Percentiles rank a stretch among this genome's conserved stretches.
These are phyloP conservation scores for Aptenodytes forsteri DNA, from an alignment of 2,113 vertebrate genomes.

Conservation along the genomic window DNA sequence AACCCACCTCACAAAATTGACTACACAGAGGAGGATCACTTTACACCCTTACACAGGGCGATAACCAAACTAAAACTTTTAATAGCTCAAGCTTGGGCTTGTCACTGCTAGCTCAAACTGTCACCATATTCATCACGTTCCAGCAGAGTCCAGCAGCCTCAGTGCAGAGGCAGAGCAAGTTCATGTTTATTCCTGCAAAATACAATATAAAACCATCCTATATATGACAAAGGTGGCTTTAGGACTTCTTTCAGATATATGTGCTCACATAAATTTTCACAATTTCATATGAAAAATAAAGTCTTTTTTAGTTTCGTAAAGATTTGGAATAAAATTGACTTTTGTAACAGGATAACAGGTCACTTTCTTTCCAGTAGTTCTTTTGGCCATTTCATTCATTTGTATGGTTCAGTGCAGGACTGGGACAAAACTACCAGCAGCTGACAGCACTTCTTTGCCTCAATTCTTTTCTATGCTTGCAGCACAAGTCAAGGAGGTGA, in stretches of 20 bases:
- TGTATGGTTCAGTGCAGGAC: not conserved
- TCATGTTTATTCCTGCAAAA: not conserved
- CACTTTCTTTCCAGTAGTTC: not conserved
- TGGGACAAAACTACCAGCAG: not conserved
- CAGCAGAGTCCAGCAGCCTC: not conserved
- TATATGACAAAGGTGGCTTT: not conserved
- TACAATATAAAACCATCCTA: not conserved
- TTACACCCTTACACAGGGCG: not conserved
- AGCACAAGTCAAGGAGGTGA: not conserved
- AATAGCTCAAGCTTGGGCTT: not conserved
- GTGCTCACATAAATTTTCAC: not conserved
- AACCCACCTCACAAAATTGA: not conserved
- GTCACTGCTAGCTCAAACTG: not conserved
- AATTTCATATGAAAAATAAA: not conserved
- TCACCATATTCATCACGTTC: not conserved
- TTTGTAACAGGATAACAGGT: not conserved
- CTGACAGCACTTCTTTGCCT: not conserved
- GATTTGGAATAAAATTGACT: not conserved
- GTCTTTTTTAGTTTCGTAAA: not conserved
- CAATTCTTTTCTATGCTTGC: not conserved
- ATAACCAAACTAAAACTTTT: not conserved
- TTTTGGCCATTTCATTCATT: not conserved
- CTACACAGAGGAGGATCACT: not conserved
- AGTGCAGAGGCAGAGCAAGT: not conserved
- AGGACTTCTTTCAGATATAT: not conserved